These are phyloP conservation scores for Dolichotis patagonum DNA, from an alignment of 2,113 vertebrate species.

Conservation along the genomic window DNA sequence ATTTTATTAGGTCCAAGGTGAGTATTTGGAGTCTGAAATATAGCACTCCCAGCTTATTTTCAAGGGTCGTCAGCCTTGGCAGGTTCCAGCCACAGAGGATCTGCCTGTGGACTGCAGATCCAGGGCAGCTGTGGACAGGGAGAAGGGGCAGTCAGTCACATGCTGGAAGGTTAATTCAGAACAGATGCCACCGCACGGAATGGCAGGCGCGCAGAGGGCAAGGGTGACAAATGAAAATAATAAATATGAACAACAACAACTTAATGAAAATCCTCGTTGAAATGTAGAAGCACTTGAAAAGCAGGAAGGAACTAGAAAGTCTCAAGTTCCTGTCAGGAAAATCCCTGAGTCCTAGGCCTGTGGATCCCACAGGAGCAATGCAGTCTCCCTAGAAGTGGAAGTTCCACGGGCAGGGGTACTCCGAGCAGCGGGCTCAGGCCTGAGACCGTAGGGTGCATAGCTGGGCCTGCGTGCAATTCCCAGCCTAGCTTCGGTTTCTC, in stretches of 20 bases:
- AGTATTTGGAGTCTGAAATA: neutral
- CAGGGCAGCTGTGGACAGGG: neutral
- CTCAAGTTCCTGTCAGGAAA: neutral
- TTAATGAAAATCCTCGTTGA: neutral
- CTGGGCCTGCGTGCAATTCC: neutral
- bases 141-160: neutral
- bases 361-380: neutral
- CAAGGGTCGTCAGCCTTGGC: neutral
- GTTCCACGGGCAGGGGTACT: neutral
- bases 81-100: neutral
- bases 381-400: neutral
- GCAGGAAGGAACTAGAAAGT: neutral
- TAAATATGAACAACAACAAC: neutral
- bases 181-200: neutral
- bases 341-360: neutral
- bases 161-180: neutral
- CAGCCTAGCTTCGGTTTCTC: neutral
- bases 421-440: neutral
- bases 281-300: neutral
- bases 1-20: neutral
- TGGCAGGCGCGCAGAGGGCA: neutral
- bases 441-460: neutral
- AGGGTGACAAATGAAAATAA: neutral
- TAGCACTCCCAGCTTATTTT: neutral
- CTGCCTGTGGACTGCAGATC: neutral